Evolutionary conservation across 2,888 invertebrate genomes (phyloP).

Genomic region (Troides helena): DNA sequence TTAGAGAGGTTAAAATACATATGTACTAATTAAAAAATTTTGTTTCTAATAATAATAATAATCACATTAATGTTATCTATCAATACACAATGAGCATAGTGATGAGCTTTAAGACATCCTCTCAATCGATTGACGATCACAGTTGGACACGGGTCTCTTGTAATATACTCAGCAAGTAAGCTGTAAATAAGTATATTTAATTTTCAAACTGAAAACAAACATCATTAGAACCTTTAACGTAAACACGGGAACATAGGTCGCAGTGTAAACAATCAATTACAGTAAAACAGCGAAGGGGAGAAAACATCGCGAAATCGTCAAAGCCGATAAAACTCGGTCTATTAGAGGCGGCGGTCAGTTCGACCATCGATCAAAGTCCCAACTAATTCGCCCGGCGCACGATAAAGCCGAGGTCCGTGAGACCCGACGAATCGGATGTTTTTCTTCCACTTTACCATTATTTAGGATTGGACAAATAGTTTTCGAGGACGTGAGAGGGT

Average conservation of each 20-base stretch:
- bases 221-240: background rate
- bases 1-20: no score
- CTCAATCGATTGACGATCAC: no score
- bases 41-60: no score
- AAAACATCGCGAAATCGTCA: constrained; percentile 16
- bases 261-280: constrained; percentile 25
- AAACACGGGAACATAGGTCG: background rate
- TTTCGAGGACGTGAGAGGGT: constrained; percentile 50
- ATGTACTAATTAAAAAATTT: no score
- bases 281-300: constrained; percentile 6
- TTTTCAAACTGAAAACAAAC: background rate
- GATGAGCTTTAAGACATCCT: no score
- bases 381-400: constrained; percentile 51
- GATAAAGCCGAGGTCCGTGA: constrained; percentile 52
- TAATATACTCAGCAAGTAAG: no score
- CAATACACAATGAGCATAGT: no score
- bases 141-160: no score
- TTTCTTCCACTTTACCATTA: constrained; percentile 54
- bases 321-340: constrained; percentile 35
- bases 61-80: no score
- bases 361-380: constrained; percentile 50
- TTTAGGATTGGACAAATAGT: constrained; percentile 63
- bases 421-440: constrained; percentile 49
- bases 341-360: constrained; percentile 37
- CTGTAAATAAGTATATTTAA: background rate